Conservation (phyloP, 2,888 invertebrate species). For the Nipponacmea schrenckii region DNA sequence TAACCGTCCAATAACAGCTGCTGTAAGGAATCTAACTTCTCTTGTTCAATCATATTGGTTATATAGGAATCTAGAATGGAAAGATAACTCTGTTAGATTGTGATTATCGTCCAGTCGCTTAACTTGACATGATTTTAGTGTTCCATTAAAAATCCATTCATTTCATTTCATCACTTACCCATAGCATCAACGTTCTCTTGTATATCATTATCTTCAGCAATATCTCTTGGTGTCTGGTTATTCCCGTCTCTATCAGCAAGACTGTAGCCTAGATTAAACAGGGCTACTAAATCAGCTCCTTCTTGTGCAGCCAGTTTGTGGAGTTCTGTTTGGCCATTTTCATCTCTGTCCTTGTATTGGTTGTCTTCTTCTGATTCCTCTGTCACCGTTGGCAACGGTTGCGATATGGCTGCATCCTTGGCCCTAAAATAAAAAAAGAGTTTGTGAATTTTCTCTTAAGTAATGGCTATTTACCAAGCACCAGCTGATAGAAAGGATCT, state of each 20-base stretch:
- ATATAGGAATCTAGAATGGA: constrained; percentile 49
- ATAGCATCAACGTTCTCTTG: constrained; percentile 51
- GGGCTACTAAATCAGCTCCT: constrained; percentile 47
- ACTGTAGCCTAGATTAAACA: constrained; percentile 50
- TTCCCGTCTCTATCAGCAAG: constrained; percentile 50
- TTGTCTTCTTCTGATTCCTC: constrained; percentile 45
- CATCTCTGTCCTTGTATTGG: constrained; percentile 46
- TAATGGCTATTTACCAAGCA: background rate
- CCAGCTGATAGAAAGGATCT: too few species aligned
- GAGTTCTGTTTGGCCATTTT: constrained; percentile 50
- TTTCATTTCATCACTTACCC: constrained; percentile 35
- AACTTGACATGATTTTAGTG: too few species aligned
- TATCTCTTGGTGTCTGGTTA: constrained; percentile 53
- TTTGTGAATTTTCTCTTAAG: background rate
- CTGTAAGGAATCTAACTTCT: constrained; percentile 43
- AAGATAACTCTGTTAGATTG: background rate
- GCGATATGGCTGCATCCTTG: constrained; percentile 47
- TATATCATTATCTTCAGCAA: constrained; percentile 45
- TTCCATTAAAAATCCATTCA: too few species aligned
- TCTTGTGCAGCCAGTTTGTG: constrained; percentile 49
- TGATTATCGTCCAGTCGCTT: background rate
- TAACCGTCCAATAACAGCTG: constrained; percentile 52
- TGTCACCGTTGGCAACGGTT: constrained; percentile 51
- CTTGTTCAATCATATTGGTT: constrained; percentile 45
- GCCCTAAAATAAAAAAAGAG: constrained; percentile 35